Evolutionary conservation across 2,888 invertebrate genomes (phyloP).

Genomic region (Platypus cylindrus): DNA sequence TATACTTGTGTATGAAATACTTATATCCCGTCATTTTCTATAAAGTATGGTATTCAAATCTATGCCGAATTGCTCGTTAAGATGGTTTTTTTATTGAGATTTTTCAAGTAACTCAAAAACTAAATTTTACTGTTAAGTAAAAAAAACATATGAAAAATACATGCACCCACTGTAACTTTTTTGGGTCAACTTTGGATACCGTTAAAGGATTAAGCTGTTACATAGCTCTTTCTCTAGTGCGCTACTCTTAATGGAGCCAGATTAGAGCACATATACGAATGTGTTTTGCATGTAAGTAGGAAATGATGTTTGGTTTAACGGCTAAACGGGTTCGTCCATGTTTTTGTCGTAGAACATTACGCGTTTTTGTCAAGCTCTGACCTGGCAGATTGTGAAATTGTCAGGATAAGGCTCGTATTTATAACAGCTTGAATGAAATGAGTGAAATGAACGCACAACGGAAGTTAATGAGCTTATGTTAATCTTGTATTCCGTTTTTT

Average conservation of each 20-base stretch:
- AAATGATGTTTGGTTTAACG: conserved; percentile 38
- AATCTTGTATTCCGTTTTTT: conserved; percentile 13
- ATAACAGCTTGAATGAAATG: conserved; percentile 16
- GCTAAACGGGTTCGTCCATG: conserved; percentile 30
- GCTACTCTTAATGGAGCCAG: conserved; percentile 29
- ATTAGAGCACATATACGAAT: conserved; percentile 34
- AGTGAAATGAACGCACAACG: conserved; percentile 11
- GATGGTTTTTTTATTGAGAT: too few relatives aligned
- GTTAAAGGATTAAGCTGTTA: conserved; percentile 8
- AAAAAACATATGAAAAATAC: too few relatives aligned
- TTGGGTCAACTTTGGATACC: too few relatives aligned
- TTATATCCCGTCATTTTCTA: too few relatives aligned
- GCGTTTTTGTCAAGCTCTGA: conserved; percentile 18
- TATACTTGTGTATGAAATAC: too few relatives aligned
- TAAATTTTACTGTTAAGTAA: too few relatives aligned
- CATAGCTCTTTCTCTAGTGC: conserved; percentile 8
- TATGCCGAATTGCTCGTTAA: too few relatives aligned
- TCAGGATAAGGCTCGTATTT: conserved; percentile 14
- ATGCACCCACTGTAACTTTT: too few relatives aligned
- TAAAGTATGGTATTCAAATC: too few relatives aligned
- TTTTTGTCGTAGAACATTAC: conserved; percentile 25
- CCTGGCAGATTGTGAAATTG: conserved; percentile 15
- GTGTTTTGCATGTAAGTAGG: conserved; percentile 37
- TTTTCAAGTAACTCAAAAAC: too few relatives aligned
- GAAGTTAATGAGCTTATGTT: conserved; percentile 12